Conservation (phyloP, 2,888 invertebrate species). For the Endotricha flammealis region DNA sequence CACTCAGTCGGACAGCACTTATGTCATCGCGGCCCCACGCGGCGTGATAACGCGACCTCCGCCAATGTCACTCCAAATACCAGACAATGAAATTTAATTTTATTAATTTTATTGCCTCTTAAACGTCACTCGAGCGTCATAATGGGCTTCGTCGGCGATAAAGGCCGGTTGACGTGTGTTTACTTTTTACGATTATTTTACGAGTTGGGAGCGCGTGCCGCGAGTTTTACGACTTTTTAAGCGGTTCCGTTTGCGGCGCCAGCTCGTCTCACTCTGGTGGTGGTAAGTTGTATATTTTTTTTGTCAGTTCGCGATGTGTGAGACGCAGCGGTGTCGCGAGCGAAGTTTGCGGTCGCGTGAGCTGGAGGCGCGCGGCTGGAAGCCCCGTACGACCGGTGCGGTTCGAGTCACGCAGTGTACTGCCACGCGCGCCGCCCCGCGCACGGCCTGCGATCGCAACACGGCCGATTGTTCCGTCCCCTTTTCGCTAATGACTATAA, state of each 20-base stretch:
- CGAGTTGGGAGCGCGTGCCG: conserved; percentile 70
- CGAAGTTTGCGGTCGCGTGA: conserved; percentile 67
- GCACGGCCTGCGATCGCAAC: conserved; percentile 66
- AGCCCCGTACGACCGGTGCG: conserved; percentile 73
- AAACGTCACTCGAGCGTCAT: conserved; percentile 78
- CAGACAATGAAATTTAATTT: conserved; percentile 65
- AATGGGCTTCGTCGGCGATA: conserved; percentile 73
- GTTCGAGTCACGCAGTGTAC: conserved; percentile 83
- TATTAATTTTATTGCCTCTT: conserved; percentile 77
- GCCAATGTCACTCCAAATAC: conserved; percentile 67
- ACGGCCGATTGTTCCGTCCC: conserved; percentile 72
- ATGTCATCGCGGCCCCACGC: conserved; percentile 73
- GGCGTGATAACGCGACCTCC: conserved; percentile 72
- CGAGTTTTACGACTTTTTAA: conserved; percentile 75
- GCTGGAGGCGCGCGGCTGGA: conserved; percentile 55
- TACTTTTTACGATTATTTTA: conserved; percentile 79
- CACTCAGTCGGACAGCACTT: conserved; percentile 67
- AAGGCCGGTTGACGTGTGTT: conserved; percentile 74
- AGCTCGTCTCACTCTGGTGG: conserved; percentile 42
- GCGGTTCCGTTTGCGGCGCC: conserved; percentile 58
- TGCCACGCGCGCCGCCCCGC: conserved; percentile 81
- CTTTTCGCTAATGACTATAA: conserved; percentile 77
- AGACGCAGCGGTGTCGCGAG: conserved; percentile 50
- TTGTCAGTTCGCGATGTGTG: conserved; percentile 40
- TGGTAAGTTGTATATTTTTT: conserved; percentile 31